Conservation (phyloP, 2,797 vertebrate genomes). For the Helicolenus hilgendorfi region DNA sequence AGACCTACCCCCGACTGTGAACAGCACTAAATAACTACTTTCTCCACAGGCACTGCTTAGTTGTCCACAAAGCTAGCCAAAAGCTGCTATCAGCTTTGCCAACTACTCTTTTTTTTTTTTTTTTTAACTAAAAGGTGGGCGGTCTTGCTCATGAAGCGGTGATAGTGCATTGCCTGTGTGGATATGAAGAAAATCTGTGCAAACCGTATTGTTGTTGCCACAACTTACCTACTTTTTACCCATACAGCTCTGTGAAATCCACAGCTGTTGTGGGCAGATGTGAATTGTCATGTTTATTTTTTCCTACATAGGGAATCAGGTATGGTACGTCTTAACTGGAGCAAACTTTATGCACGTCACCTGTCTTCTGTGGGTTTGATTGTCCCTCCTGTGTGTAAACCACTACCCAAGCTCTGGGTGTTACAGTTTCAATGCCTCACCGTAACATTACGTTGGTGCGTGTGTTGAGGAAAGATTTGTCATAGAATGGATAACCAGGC, state of each 20-base stretch:
- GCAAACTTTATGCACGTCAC: slow-evolving; percentile 80
- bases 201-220: slow-evolving; percentile 57
- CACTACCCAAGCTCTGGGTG: slow-evolving; percentile 74
- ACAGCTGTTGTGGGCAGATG: slow-evolving; percentile 67
- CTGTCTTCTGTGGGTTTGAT: slow-evolving; percentile 75
- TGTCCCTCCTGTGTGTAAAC: slow-evolving; percentile 66
- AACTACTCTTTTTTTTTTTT: slow-evolving; percentile 54
- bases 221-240: slow-evolving; percentile 54
- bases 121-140: slow-evolving; percentile 32
- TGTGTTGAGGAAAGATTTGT: slow-evolving; percentile 18
- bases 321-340: slow-evolving; percentile 84
- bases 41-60: slow-evolving; percentile 74
- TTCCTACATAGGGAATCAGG: slow-evolving; percentile 74
- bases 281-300: slow-evolving; percentile 72
- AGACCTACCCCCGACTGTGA: slow-evolving; percentile 85
- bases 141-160: slow-evolving; percentile 50
- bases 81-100: slow-evolving; percentile 75
- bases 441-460: slow-evolving; percentile 25
- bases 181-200: slow-evolving; percentile 67
- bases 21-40: slow-evolving; percentile 81
- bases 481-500: slow-evolving; percentile 45
- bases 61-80: slow-evolving; percentile 74
- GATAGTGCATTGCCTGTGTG: slow-evolving; percentile 61
- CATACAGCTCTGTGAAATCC: slow-evolving; percentile 46
- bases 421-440: slow-evolving; percentile 46